Evolutionary conservation across 2,113 vertebrate species (phyloP), one percentile per base, ranked within the genome.

Genomic region (Sinocyclocheilus anshuiensis): DNA sequence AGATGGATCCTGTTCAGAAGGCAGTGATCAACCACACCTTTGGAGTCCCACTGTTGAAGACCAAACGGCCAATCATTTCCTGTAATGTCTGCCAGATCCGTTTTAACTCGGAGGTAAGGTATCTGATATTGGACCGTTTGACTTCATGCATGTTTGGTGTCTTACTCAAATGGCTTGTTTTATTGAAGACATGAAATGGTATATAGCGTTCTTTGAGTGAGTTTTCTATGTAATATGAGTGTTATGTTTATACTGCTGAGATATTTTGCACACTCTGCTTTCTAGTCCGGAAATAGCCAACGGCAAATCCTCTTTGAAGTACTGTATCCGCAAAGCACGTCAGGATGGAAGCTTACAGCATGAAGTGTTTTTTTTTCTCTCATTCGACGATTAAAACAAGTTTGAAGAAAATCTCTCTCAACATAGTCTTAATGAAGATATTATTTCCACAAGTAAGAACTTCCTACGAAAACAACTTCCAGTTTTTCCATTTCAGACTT

Each of bases 1-100:
- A 98, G 97, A 97, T 97, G 96, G 97, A 98, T 90, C 96, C 96
- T n/a, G 95, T 98, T 84, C 97, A 97, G 94, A 97, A 97, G 92
- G 96, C 97, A 9, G 95, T 97, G 90, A 95, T 98, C 81, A 97
- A 96, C 92, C 97, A 97, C 92, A 97, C 96, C 45, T 97, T 97
- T 79, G 97, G 97, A 88, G 95, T 97, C 82, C 96, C 97, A 61
- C 89, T 97, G 88, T 90, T 96, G 88, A 97, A 96, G 93, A 96
- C 96, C 90, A 97, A 97, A 93, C 90, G 96, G 59, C 96, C 96
- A 4, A 90, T 97, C 90, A 98, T 97, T 93, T 97, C 96, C 92
- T 98, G 97, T 91, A 97, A 98, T 20, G 96, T 98, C 92, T 98
- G 97, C 93, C 97, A 98, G 94, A 97, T 98, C 88, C 96, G 97